Conservation (phyloP, 2,888 invertebrate species). For the Noctuana brunneofusca region DNA sequence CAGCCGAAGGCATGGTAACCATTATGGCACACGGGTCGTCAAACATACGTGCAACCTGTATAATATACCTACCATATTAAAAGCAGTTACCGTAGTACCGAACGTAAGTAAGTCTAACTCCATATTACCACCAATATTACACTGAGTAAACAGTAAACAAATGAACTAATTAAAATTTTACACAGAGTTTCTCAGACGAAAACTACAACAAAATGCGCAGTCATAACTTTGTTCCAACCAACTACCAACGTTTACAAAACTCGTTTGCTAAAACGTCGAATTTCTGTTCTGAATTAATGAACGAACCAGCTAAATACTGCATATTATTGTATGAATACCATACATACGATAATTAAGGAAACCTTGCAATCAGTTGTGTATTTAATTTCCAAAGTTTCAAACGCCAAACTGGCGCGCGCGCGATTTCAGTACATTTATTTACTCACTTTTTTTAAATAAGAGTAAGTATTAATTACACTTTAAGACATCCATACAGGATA, state of each 20-base stretch:
- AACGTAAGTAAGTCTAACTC: too few species aligned
- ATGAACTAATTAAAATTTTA: slow-evolving; percentile 16
- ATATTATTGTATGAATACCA: slow-evolving; percentile 39
- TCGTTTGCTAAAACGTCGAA: slow-evolving; percentile 49
- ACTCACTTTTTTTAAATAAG: too few species aligned
- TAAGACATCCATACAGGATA: too few species aligned
- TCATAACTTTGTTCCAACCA: slow-evolving; percentile 35
- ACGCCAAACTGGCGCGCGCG: not conserved
- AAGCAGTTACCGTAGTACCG: too few species aligned
- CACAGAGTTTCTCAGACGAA: not conserved
- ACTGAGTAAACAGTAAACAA: not conserved
- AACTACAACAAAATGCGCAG: slow-evolving; percentile 24
- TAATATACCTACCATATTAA: too few species aligned
- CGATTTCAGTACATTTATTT: too few species aligned
- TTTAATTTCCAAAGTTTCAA: slow-evolving; percentile 12
- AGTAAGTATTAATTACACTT: too few species aligned
- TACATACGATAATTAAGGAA: slow-evolving; percentile 2
- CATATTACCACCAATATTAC: slow-evolving; percentile 4
- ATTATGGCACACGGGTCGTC: too few species aligned
- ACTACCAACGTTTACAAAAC: slow-evolving; percentile 39
- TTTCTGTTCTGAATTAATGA: slow-evolving; percentile 54
- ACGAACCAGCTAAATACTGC: slow-evolving; percentile 53
- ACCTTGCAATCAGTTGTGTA: not conserved
- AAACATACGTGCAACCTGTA: too few species aligned
- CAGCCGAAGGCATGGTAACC: too few species aligned